phyloP scores from a whole-genome alignment of 2,888 invertebrate genomes.

The Dolomedes plantarius region DNA sequence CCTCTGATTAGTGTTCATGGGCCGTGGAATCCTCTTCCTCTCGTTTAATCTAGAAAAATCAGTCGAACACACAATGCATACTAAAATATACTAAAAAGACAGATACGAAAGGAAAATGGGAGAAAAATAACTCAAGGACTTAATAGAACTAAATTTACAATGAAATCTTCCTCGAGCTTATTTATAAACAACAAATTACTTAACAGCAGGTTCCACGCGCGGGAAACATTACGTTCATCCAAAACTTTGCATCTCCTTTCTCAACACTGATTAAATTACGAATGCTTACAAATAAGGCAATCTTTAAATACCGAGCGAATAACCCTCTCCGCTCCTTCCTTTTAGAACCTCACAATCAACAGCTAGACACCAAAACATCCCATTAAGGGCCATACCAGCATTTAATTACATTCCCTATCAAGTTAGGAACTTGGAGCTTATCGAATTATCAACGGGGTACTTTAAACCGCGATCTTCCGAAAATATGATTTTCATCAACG shows the following conservation, averaged over 20 bases:
- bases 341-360: not conserved
- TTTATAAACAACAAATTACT: too few relatives aligned
- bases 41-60: too few relatives aligned
- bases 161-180: too few relatives aligned
- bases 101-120: too few relatives aligned
- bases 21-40: too few relatives aligned
- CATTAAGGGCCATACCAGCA: not conserved
- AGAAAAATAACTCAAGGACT: too few relatives aligned
- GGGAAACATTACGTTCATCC: not conserved
- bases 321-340: not conserved
- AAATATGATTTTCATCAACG: constrained; percentile 54
- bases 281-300: constrained; percentile 3
- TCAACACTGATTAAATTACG: not conserved
- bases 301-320: not conserved
- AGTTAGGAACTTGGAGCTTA: not conserved
- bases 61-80: too few relatives aligned
- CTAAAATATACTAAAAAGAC: too few relatives aligned
- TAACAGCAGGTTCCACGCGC: too few relatives aligned
- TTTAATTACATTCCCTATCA: constrained; percentile 9
- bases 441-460: constrained; percentile 3
- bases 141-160: too few relatives aligned
- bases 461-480: not conserved
- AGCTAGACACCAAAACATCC: not conserved
- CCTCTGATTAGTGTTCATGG: too few relatives aligned
- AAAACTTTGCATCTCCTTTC: not conserved